phyloP scores from a whole-genome alignment of 2,888 invertebrate genomes.

The Eurytoma californica region DNA sequence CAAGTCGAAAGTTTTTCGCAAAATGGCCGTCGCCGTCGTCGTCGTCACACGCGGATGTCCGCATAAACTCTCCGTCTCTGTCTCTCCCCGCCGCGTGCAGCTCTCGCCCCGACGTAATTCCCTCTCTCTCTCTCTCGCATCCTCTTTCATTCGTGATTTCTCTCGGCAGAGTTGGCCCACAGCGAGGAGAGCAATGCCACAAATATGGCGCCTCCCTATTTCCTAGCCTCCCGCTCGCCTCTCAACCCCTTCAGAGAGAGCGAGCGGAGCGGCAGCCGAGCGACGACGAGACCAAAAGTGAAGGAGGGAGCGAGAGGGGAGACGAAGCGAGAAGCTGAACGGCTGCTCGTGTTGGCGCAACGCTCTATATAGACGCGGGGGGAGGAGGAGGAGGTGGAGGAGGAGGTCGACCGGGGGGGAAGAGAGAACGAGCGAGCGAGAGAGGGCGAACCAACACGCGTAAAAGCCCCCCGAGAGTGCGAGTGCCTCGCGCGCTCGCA shows the following conservation, averaged over 20 bases:
- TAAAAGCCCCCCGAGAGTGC: slow-evolving; percentile 57
- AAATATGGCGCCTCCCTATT: slow-evolving; percentile 74
- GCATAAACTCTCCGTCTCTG: slow-evolving; percentile 66
- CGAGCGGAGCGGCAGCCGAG: slow-evolving; percentile 43
- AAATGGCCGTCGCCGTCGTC: slow-evolving; percentile 73
- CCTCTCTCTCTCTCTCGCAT: slow-evolving; percentile 58
- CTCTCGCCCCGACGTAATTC: slow-evolving; percentile 61
- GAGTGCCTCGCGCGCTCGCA: slow-evolving; percentile 50
- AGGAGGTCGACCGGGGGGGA: slow-evolving; percentile 18
- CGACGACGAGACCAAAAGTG: slow-evolving; percentile 52
- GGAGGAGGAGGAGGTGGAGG: slow-evolving; percentile 8
- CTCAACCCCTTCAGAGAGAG: slow-evolving; percentile 51
- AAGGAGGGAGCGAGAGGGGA: slow-evolving; percentile 59
- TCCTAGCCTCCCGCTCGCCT: slow-evolving; percentile 64
- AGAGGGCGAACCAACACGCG: slow-evolving; percentile 53
- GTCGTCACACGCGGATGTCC: slow-evolving; percentile 72
- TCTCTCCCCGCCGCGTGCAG: slow-evolving; percentile 57
- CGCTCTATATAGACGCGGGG: slow-evolving; percentile 15
- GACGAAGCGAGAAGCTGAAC: slow-evolving; percentile 49
- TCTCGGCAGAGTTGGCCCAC: slow-evolving; percentile 60
- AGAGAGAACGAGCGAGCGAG: slow-evolving; percentile 35
- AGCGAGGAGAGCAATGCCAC: slow-evolving; percentile 64
- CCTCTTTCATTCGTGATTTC: slow-evolving; percentile 71
- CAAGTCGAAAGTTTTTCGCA: slow-evolving; percentile 72
- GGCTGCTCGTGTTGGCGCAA: slow-evolving; percentile 49